Base-by-base conservation (phyloP, 2,888 invertebrate species). In the Dastarcus helophoroides region DNA sequence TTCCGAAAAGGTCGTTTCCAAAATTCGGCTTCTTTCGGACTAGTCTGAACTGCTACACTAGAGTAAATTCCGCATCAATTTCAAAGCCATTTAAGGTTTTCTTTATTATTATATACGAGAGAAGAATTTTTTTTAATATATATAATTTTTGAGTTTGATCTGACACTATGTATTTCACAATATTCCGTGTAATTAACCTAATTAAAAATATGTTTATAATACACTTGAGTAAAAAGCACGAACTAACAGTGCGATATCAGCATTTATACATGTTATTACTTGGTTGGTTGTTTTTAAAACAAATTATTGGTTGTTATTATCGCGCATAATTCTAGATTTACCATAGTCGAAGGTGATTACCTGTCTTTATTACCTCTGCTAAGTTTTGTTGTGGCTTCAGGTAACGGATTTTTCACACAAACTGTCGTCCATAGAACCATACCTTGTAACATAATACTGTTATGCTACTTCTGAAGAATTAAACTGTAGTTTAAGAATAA, bases 241-340 rank as follows among this genome's bases (percentile, higher is more conserved):
- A 42, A 39, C 39, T 33, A 40, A 40, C n/a, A n/a, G 40, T 44
- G 45, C 39, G 38, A 34, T 43, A 46, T 43, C 46, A 46, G 44
- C 44, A 26, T 43, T 37, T 33, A 23, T 37, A 22, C 22, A 21
- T 27, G 13, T 5, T 17, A 31, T 31, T 17, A 17, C 19, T 6
- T 17, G 6, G n/a, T 17, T 17, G 19, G 6, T 17, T 17, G 19
- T 17, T 17, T 17, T 17, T 17, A 17, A 17, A 17, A 7, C 6
- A 17, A 17, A 17, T 17, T 7, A 17, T n/a, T 6, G n/a, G 19
- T 17, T 7, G 6, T 17, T n/a, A 6, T 17, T 17, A 17, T 17
- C 19, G 19, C n/a, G 6, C n/a, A 17, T n/a, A 17, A 17, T 17
- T 17, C n/a, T n/a, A n/a, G n/a, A n/a, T 17, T 17, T 17, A n/a